Evolutionary conservation across 2,113 vertebrate genomes (phyloP), one percentile per base, ranked within the genome.

Genomic region (Esox niger): DNA sequence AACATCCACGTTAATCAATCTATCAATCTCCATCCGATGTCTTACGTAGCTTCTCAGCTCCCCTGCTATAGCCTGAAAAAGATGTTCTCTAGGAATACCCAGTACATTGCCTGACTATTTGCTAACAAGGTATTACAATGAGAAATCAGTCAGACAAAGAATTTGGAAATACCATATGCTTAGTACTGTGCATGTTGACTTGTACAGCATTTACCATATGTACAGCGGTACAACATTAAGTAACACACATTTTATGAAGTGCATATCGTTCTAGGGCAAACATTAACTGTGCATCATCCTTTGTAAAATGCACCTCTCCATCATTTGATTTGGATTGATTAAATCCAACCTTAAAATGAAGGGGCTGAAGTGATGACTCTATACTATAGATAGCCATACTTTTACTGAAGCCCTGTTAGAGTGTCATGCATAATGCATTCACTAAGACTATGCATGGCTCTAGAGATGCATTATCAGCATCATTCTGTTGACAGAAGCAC

Each of bases 371-470:
- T 52, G 47, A 52, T 52, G 47, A 52, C 20, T 52, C n/a, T 52
- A n/a, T 52, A n/a, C n/a, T n/a, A n/a, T n/a, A n/a, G n/a, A n/a
- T n/a, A n/a, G n/a, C n/a, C n/a, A n/a, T n/a, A 9, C 20, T 52
- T 21, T n/a, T 52, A 52, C 8, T 15, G 47, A 21, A 9, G 17
- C 15, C 47, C 47, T 52, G n/a, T 52, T 8, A 52, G 47, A 21
- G 47, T 5, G 20, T 0, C 62, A 64, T 64, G n/a, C 62, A 64
- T 64, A 43, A 64, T 64, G 62, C 33, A 64, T 64, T 47, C 33
- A 26, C 29, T 38, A 13, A 25, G 29, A 31, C 27, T 4, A 17
- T 5, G 26, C 55, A 17, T 9, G 4, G n/a, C n/a, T 23, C 2
- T 26, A 2, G 3, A 9, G 20, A 32, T 27, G 31, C 58, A 60